phyloP scores from a whole-genome alignment of 2,888 invertebrate species.

The Euclidia mi region DNA sequence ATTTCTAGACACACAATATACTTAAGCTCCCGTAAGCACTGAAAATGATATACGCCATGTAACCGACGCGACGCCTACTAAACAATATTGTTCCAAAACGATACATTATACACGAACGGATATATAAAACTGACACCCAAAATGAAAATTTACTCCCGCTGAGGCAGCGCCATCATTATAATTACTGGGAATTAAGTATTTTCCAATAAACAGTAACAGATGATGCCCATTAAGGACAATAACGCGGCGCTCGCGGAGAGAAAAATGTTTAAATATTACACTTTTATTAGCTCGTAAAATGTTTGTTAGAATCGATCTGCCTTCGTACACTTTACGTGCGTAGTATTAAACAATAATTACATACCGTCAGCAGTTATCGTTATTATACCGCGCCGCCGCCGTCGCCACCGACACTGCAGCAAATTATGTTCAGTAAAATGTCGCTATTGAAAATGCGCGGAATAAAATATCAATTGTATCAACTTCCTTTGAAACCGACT shows the following conservation, averaged over 20 bases:
- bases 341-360: constrained; percentile 58
- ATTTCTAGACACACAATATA: too few relatives aligned
- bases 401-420: too few relatives aligned
- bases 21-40: too few relatives aligned
- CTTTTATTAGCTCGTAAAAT: constrained; percentile 64
- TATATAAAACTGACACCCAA: constrained; percentile 13
- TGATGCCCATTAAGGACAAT: constrained; percentile 56
- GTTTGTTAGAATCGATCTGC: constrained; percentile 58
- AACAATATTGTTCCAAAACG: too few relatives aligned
- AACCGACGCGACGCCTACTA: too few relatives aligned
- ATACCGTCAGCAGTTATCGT: constrained; percentile 26
- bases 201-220: constrained; percentile 60
- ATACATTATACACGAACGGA: neutral
- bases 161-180: constrained; percentile 26
- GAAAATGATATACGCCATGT: neutral
- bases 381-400: constrained; percentile 10
- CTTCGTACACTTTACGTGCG: constrained; percentile 49
- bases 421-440: neutral
- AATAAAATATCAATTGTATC: neutral
- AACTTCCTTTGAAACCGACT: neutral
- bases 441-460: neutral
- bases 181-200: constrained; percentile 49
- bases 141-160: constrained; percentile 13
- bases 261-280: constrained; percentile 56
- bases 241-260: constrained; percentile 43